Percentiles rank a stretch among this genome's conserved stretches.
Evolutionary conservation across 2,797 vertebrate species (phyloP).

Genomic region (Pseudocheirus occidentalis): DNA sequence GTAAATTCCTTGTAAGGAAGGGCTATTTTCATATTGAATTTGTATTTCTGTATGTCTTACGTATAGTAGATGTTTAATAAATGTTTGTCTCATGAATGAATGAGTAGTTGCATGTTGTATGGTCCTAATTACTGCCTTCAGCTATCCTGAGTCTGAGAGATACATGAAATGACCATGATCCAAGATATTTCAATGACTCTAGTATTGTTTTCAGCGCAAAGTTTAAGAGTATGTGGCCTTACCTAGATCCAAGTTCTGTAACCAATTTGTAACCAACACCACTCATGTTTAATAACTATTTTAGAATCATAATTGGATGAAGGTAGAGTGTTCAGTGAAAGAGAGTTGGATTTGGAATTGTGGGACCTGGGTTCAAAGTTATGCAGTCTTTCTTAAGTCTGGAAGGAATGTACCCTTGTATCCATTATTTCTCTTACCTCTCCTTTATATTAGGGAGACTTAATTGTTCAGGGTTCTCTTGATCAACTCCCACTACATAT

Average conservation of each 20-base stretch:
- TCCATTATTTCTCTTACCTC: background rate
- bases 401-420: background rate
- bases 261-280: background rate
- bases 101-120: background rate
- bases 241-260: background rate
- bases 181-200: background rate
- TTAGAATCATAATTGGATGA: background rate
- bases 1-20: background rate
- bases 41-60: background rate
- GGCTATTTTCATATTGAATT: background rate
- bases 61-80: background rate
- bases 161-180: background rate
- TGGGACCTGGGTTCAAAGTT: background rate
- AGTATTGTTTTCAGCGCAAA: background rate
- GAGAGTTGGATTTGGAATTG: background rate
- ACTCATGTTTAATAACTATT: background rate
- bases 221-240: background rate
- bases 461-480: background rate
- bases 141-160: background rate
- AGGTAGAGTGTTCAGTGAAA: background rate
- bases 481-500: background rate
- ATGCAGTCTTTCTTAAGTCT: background rate
- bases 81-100: background rate
- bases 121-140: background rate
- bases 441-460: background rate